Percentiles rank a stretch among this genome's conserved stretches.
Evolutionary conservation across 1,140 invertebrate species (phyloP).

Genomic region (Drosophila erecta): DNA sequence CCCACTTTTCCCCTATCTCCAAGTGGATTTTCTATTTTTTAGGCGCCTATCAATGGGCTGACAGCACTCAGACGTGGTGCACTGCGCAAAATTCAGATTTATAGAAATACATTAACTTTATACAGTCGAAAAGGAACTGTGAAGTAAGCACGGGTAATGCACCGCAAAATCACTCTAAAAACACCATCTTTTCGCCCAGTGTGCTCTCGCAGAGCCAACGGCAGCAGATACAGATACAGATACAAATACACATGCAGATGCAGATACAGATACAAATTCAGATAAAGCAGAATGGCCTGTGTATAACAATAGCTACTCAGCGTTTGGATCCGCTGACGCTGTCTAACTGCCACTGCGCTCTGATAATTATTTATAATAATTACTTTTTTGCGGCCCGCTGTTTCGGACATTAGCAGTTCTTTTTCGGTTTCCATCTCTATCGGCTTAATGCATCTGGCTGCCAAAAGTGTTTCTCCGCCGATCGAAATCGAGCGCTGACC

Average conservation of each 20-base stretch:
- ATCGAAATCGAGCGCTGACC: slow-evolving; percentile 69
- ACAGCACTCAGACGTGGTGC: slow-evolving; percentile 19
- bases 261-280: slow-evolving; percentile 30
- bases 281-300: slow-evolving; percentile 36
- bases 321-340: slow-evolving; percentile 44
- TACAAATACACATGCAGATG: slow-evolving; percentile 36
- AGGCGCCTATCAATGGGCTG: slow-evolving; percentile 51
- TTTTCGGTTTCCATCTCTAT: slow-evolving; percentile 35
- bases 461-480: slow-evolving; percentile 47
- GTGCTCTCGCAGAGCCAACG: slow-evolving; percentile 35
- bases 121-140: neutral
- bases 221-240: slow-evolving; percentile 37
- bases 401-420: slow-evolving; percentile 64
- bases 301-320: slow-evolving; percentile 59
- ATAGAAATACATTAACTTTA: neutral
- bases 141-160: neutral
- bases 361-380: slow-evolving; percentile 82
- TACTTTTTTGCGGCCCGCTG: slow-evolving; percentile 68
- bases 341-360: slow-evolving; percentile 75
- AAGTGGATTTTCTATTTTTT: neutral
- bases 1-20: slow-evolving; percentile 19
- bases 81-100: neutral
- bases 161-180: neutral
- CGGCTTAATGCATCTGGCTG: slow-evolving; percentile 69
- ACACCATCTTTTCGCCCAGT: neutral